Evolutionary conservation across 2,888 invertebrate genomes (phyloP), one percentile per base, ranked within the genome.

Genomic region (Drosophila birchii): DNA sequence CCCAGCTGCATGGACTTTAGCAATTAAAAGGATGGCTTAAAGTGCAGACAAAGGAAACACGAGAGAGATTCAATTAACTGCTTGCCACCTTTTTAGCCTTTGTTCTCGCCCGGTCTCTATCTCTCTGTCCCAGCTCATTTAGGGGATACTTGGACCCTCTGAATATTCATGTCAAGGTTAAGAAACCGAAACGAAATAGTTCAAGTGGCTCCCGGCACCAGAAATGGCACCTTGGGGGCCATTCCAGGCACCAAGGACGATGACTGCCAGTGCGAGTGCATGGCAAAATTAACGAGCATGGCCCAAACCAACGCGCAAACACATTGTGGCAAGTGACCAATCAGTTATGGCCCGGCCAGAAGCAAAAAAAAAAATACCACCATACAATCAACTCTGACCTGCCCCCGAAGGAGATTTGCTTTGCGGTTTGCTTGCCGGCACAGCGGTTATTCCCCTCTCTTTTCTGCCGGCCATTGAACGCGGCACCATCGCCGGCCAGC

Each of bases 301-400:
- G n/a, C 47, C 51, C 70, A 71, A 29, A 49, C 54, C 51, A 38
- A 26, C 26, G 45, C 34, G 45, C 44, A 45, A 16, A 62, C 56
- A 62, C 56, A 41, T 36, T 57, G 29, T 34, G 53, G 55, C 79
- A 56, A 59, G 72, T 88, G 83, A 75, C 79, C 88, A 87, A 80
- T 80, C 88, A 71, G 84, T 88, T 87, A 84, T 85, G 78, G 58
- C 75, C 69, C 49, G 60, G 53, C 54, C 49, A 53, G 53, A 39
- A 54, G 60, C 60, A 32, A 60, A 32, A 34, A 32, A 51, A 34
- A 34, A 12, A 32, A 49, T 1, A 12, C 51, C 75, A 45, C 83
- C 83, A 86, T 83, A 80, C 86, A 84, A 74, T 88, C 79, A 88
- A 86, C 88, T 85, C 86, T 86, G 88, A 88, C 79, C 88, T 70